Evolutionary conservation across 2,113 vertebrate species (phyloP), one percentile per base, ranked within the genome.

Genomic region (Tyto alba): DNA sequence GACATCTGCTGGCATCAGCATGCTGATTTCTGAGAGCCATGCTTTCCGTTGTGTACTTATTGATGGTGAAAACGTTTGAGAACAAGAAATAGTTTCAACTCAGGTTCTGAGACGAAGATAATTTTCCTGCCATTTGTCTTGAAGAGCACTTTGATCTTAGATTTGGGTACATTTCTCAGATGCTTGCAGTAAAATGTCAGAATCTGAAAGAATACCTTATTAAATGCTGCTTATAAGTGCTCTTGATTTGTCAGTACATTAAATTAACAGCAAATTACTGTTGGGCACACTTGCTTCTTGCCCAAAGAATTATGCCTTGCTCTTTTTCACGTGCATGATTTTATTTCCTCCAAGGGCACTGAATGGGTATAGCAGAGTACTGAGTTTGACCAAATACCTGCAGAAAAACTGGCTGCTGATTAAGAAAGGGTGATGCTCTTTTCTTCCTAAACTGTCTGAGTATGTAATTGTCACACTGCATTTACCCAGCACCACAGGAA

Each of bases 311-410:
- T 55, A 41, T 23, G 17, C 10, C 77, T 72, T 50, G 29, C 26
- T 75, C 47, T 43, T 9, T 69, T 88, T 53, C 38, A 50, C 9
- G 1, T n/a, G 16, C 29, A 36, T 0, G 0, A 50, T 55, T 76
- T n/a, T 10, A 21, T 55, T 76, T 89, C 27, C 48, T 76, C 18
- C 30, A 16, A 50, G 59, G 40, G 36, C 62, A 60, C 50, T 20
- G 21, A n/a, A 11, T 16, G 30, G 22, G 29, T 78, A 7, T 5
- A 76, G 55, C 66, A 41, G 38, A 69, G 48, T 40, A 25, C 11
- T 36, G 64, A 77, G 48, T 68, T 52, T 78, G 73, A 21, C 64
- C 60, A 45, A 36, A 52, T 17, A 72, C 36, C 64, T 81, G 64
- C 60, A 86, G 75, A 64, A 63, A 90, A 91, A 34, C 2, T 41